Evolutionary conservation across 2,888 invertebrate genomes (phyloP).

Genomic region (Trachelus iudaicus): DNA sequence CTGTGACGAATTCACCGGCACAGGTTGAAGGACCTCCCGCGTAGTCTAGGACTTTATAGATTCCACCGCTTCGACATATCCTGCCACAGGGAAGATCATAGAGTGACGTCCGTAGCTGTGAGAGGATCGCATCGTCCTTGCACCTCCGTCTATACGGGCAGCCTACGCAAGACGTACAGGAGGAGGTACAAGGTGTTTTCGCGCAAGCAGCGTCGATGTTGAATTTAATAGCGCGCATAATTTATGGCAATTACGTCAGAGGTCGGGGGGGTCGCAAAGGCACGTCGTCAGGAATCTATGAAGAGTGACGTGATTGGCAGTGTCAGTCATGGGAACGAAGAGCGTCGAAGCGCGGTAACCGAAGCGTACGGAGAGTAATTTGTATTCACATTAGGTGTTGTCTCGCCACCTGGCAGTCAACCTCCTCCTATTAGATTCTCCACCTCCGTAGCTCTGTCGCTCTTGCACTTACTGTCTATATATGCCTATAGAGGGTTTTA

Average conservation of each 20-base stretch:
- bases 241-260: constrained; percentile 28
- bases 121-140: neutral
- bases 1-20: neutral
- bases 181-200: neutral
- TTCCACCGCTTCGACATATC: neutral
- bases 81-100: neutral
- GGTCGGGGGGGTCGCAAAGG: neutral
- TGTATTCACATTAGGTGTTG: constrained; percentile 57
- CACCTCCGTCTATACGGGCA: neutral
- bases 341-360: constrained; percentile 38
- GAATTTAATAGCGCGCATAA: constrained; percentile 19
- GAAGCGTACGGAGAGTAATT: constrained; percentile 47
- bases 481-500: constrained; percentile 27
- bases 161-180: neutral
- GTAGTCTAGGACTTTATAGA: neutral
- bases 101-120: neutral
- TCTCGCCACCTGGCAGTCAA: constrained; percentile 52
- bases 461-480: constrained; percentile 12
- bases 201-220: neutral
- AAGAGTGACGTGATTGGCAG: constrained; percentile 42
- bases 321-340: constrained; percentile 33
- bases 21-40: neutral
- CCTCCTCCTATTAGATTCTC: constrained; percentile 7
- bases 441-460: constrained; percentile 14
- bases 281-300: constrained; percentile 9